Base-by-base conservation (phyloP, 2,113 vertebrate genomes). In the Gymnarchus niloticus region DNA sequence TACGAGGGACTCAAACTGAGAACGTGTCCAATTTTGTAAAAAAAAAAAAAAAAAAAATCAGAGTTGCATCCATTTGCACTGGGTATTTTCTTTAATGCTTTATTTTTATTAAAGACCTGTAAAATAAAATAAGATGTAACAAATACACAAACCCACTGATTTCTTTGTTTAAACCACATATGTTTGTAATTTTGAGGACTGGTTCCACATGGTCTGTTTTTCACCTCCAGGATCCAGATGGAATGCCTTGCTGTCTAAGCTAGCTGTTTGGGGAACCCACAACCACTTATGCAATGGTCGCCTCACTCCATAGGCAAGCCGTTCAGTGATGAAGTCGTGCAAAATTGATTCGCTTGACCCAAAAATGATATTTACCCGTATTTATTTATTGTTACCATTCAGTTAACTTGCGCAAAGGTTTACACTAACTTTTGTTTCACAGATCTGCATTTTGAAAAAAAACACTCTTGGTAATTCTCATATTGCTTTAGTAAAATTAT, bases 101-200 rank as follows among this genome's bases (percentile, higher is more conserved):
- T 73, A 19, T 17, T 37, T 28, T 37, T 56, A 37, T 82, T 82
- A 8, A 21, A 17, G 12, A 57, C 56, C 56, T 17, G 14, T 19
- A 19, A 44, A 51, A 59, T 19, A 23, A 83, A 56, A 73, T 73
- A 73, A 41, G 65, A 6, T n/a, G 12, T 37, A 82, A 28, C 19
- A 83, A 83, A 85, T 2, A 73, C 12, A 54, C 59, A 85, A 76
- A 25, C 49, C 6, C 6, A 51, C 4, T 14, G 65, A 41, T 65
- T 84, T 49, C n/a, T 85, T 76, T 6, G 19, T 51, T 12, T 59
- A 82, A 84, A 84, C 73, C 86, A 87, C 93, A 94, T 92, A 86
- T 95, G 94, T 89, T 93, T 93, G 89, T 57, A 84, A 93, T 94
- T 93, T 86, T 65, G 83, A 83, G 81, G 23, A 12, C 83, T 89